These are phyloP conservation scores for Morone chrysops DNA, from an alignment of 2,113 vertebrate species.

Conservation along the genomic window DNA sequence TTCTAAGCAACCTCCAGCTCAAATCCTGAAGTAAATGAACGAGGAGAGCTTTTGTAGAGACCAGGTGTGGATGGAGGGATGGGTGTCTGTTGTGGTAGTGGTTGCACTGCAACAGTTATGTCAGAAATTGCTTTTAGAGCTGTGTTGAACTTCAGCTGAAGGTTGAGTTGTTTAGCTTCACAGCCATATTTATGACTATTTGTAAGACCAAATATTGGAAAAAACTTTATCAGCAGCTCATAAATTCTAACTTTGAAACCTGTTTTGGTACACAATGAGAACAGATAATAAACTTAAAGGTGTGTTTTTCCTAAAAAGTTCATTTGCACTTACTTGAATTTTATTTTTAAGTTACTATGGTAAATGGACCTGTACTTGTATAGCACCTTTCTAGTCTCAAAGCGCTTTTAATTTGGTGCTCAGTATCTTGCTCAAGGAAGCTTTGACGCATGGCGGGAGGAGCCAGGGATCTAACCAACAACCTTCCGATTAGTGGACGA, in stretches of 20 bases:
- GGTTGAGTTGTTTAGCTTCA: neutral
- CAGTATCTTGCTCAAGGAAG: too few species aligned
- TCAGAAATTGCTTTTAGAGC: constrained; percentile 4
- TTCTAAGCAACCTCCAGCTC: constrained; percentile 70
- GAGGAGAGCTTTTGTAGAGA: constrained; percentile 22
- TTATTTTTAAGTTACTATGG: neutral
- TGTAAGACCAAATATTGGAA: neutral
- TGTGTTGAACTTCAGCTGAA: constrained; percentile 1
- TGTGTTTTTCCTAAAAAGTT: neutral
- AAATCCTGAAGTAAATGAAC: constrained; percentile 45
- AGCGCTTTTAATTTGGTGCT: too few species aligned
- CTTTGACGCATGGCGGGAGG: too few species aligned
- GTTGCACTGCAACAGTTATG: constrained; percentile 36
- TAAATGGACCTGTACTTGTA: too few species aligned
- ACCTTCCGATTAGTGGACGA: too few species aligned
- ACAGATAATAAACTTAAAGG: neutral
- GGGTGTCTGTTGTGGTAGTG: constrained; percentile 17
- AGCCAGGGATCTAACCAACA: too few species aligned
- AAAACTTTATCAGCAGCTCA: constrained; percentile 1
- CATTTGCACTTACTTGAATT: neutral
- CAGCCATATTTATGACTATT: neutral
- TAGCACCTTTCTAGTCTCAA: too few species aligned
- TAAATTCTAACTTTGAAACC: neutral
- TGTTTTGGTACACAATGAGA: neutral
- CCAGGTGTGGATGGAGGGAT: constrained; percentile 8